Evolutionary conservation across 30 jellyfish, hydroid and myxozoan species (phyloP).

Genomic region (Aurelia sp.): DNA sequence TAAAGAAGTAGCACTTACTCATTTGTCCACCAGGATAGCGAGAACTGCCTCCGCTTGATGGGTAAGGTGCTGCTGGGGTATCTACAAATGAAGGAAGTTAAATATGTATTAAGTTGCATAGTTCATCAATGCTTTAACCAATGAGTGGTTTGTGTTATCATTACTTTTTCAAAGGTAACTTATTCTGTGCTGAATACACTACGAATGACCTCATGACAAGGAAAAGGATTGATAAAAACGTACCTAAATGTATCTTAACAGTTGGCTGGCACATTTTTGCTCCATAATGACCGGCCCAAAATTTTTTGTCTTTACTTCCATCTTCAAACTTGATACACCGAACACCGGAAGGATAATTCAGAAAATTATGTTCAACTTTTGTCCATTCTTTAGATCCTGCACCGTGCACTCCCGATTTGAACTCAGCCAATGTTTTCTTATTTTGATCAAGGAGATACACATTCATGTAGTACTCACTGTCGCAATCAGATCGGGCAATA

Average conservation of each 20-base stretch:
- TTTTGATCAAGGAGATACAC: conserved; percentile 21
- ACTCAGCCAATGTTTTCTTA: conserved; percentile 19
- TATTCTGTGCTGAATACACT: no score
- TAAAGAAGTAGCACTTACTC: no score
- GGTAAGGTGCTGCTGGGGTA: no score
- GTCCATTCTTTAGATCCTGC: conserved; percentile 27
- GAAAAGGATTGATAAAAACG: not conserved
- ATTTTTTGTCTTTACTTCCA: not conserved
- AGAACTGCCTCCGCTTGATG: no score
- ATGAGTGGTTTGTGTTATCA: no score
- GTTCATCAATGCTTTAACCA: no score
- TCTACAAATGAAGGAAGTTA: no score
- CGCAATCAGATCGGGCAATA: conserved; percentile 40
- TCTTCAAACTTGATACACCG: conserved; percentile 23
- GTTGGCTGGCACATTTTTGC: conserved; percentile 60
- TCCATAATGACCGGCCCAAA: conserved; percentile 30
- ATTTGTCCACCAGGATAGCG: no score
- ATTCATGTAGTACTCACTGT: conserved; percentile 12
- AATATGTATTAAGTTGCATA: no score
- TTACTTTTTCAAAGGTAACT: no score
- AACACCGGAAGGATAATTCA: conserved; percentile 30
- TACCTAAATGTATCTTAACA: conserved; percentile 21
- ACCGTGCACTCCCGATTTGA: not conserved
- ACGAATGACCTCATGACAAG: not conserved
- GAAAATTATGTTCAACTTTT: conserved; percentile 12